Conservation (phyloP, 2,797 vertebrate species). For the Sciurus vulgaris region DNA sequence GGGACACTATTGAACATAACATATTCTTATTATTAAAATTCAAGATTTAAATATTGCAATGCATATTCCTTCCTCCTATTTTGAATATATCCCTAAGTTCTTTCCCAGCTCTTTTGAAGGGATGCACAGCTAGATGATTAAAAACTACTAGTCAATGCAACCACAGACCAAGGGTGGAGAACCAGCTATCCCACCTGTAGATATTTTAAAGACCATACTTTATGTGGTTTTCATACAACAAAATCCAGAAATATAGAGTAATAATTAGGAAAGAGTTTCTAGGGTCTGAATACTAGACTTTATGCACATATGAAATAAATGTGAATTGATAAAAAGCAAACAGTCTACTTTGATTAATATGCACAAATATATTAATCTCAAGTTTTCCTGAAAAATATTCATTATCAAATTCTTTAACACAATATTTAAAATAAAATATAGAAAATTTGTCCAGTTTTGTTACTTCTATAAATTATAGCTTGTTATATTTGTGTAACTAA, state of each 20-base stretch:
- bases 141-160: background rate
- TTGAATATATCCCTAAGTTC: background rate
- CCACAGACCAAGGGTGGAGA: background rate
- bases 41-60: background rate
- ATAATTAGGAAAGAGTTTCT: background rate
- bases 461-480: background rate
- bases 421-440: background rate
- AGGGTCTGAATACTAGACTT: background rate
- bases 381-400: background rate
- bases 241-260: background rate
- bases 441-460: background rate
- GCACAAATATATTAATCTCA: background rate
- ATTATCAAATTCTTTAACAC: background rate
- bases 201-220: background rate
- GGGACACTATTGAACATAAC: background rate
- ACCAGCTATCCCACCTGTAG: fast-evolving
- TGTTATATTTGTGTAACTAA: background rate
- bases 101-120: background rate
- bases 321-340: background rate
- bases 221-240: background rate
- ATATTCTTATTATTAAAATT: background rate
- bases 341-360: background rate
- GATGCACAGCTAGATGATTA: background rate
- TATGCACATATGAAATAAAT: background rate
- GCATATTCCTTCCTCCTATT: background rate